A percentile compares a stretch with the other conserved stretches of the same genome.
These are phyloP conservation scores for Brachionus plicatilis DNA, from an alignment of 1,140 invertebrate species.

Conservation along the genomic window DNA sequence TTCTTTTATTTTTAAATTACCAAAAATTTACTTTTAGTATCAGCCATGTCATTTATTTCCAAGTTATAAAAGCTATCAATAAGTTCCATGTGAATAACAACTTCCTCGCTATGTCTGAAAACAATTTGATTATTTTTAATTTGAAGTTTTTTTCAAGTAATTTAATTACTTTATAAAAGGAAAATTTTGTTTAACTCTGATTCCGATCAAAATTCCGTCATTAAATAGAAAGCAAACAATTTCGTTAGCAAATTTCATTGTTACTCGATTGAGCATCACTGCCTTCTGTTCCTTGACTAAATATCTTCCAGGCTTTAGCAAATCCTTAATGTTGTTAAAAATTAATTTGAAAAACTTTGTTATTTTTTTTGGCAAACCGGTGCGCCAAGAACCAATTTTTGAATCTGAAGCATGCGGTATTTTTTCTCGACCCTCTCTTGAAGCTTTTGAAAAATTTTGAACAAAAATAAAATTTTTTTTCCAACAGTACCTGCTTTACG, in stretches of 20 bases:
- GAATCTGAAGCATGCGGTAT: neutral
- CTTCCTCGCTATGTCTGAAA: neutral
- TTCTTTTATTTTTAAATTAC: neutral
- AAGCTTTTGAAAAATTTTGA: neutral
- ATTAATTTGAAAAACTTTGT: neutral
- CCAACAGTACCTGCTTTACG: neutral
- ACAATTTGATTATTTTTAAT: neutral
- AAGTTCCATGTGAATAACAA: neutral
- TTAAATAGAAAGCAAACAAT: neutral
- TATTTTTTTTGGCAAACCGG: neutral
- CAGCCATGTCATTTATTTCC: neutral
- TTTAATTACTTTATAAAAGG: neutral
- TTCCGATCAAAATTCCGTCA: neutral
- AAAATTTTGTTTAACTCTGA: constrained; percentile 2
- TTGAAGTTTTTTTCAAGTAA: neutral
- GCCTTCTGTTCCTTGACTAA: neutral
- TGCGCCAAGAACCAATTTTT: neutral
- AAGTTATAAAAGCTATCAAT: constrained; percentile 1
- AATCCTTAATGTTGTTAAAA: neutral
- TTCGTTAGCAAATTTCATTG: constrained; percentile 3
- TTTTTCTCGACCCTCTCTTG: constrained; percentile 25
- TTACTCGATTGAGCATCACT: neutral
- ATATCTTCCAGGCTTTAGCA: neutral
- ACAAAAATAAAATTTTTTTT: neutral
- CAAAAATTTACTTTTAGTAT: neutral